Evolutionary conservation across 2,797 vertebrate species (phyloP).

Genomic region (Brachyrhaphis roseni): DNA sequence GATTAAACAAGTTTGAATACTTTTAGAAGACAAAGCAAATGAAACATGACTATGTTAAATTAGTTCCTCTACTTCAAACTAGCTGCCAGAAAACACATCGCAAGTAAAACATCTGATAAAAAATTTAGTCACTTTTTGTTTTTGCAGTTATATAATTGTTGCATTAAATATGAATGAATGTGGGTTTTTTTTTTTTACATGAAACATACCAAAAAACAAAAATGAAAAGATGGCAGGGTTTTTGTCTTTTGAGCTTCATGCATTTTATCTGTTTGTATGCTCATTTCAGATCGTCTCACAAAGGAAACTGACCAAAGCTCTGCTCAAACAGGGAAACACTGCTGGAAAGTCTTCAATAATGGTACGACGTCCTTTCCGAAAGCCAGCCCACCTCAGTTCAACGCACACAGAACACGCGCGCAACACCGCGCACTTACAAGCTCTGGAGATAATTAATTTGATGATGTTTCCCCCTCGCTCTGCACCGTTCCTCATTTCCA

Average conservation of each 20-base stretch:
- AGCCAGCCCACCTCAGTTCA: conserved; percentile 1
- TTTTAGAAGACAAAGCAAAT: not conserved
- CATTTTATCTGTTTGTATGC: not conserved
- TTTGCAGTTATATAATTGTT: too few species aligned
- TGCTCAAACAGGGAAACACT: conserved; percentile 97
- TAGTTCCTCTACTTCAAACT: not conserved
- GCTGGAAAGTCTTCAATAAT: conserved; percentile 97
- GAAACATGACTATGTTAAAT: not conserved
- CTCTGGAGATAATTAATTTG: conserved; percentile 65
- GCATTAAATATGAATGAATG: too few species aligned
- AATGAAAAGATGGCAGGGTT: not conserved
- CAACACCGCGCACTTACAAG: conserved; percentile 25
- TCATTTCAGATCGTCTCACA: conserved; percentile 94
- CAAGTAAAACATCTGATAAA: not conserved
- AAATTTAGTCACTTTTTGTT: not conserved
- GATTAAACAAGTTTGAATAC: not conserved
- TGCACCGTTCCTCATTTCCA: conserved; percentile 63
- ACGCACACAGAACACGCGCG: conserved; percentile 9
- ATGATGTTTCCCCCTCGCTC: conserved; percentile 54
- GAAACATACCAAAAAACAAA: too few species aligned
- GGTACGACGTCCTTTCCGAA: conserved; percentile 74
- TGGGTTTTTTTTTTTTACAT: too few species aligned
- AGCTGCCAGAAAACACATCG: not conserved
- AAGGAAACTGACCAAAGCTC: conserved; percentile 94
- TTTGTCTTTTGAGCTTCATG: not conserved